phyloP scores from a whole-genome alignment of 2,113 vertebrate species.

The Calidris pygmaea region DNA sequence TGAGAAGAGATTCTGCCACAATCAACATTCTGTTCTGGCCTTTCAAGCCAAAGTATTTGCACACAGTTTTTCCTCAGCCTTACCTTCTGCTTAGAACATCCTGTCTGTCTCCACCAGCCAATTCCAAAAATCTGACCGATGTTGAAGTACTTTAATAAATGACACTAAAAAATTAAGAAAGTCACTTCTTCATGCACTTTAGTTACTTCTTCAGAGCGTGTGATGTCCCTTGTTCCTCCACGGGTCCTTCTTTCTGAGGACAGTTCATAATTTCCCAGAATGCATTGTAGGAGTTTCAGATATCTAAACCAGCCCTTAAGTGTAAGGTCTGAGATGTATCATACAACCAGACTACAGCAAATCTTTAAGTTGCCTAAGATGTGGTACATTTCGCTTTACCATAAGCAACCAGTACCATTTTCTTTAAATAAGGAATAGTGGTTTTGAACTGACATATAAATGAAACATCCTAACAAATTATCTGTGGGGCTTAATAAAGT shows the following conservation, averaged over 20 bases:
- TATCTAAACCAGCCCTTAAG: neutral
- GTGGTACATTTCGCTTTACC: neutral
- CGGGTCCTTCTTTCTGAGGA: neutral
- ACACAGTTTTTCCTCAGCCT: neutral
- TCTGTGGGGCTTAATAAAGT: neutral
- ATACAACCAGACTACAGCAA: neutral
- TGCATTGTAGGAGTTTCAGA: neutral
- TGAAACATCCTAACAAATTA: neutral
- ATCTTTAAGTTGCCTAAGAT: neutral
- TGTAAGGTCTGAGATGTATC: neutral
- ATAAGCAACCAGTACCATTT: neutral
- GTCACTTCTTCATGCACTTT: neutral
- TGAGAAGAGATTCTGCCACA: neutral
- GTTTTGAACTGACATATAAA: neutral
- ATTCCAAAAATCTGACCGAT: neutral
- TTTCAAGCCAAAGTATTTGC: neutral
- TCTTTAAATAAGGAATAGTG: neutral
- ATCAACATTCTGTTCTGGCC: neutral
- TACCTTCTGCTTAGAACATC: neutral
- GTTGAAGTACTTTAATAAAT: neutral
- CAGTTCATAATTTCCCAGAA: neutral
- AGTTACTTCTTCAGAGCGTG: neutral
- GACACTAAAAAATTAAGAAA: neutral
- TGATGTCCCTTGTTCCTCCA: neutral
- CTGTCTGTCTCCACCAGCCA: neutral